Base-by-base conservation (phyloP, 92 coral and sea anemone species). In the Epizoanthus scotinus region DNA sequence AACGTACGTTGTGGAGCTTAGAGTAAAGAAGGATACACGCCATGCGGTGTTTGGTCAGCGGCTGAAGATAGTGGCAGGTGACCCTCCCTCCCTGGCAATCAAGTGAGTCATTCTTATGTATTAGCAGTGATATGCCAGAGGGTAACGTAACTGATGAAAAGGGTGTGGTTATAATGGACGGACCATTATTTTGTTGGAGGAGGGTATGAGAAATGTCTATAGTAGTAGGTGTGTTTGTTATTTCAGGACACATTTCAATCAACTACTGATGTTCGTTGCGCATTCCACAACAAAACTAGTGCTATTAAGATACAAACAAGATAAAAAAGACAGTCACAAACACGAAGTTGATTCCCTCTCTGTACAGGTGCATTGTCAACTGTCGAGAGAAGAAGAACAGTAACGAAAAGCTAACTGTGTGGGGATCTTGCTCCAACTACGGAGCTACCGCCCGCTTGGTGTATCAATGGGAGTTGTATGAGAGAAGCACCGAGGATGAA, bases 381-480 rank as follows among this genome's bases (percentile, higher is more conserved):
- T 75, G 81, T 55, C 15, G 59, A 13, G 12, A 10, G 12, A 87
- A 87, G 62, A 82, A 53, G 60, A 71, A 59, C 78, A 70, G 74
- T 7, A 62, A 87, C n/a, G 82, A 69, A 10, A 75, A 56, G 15
- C 60, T 87, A 38, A 47, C 84, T 26, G 75, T 77, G 22, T 61
- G 8, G 26, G 77, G 81, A 53, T 63, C 8, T 2, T 83, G 87
- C 57, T 26, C 53, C 3, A 87, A 87, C 49, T 87, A 86, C n/a
- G 87, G 82, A 25, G 84, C 73, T 19, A 29, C 59, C 7, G 61
- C 24, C 42, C 40, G 25, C 2, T 44, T 91, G 14, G 18, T 59
- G 18, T 73, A 85, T 49, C 58, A 63, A 60, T 91, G 96, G 96
- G 85, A 84, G 3, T 52, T 91, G 53, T 47, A 62, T 66, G 66